Evolutionary conservation across 2,113 vertebrate genomes (phyloP), one percentile per base, ranked within the genome.

Genomic region (Bufo gargarizans): DNA sequence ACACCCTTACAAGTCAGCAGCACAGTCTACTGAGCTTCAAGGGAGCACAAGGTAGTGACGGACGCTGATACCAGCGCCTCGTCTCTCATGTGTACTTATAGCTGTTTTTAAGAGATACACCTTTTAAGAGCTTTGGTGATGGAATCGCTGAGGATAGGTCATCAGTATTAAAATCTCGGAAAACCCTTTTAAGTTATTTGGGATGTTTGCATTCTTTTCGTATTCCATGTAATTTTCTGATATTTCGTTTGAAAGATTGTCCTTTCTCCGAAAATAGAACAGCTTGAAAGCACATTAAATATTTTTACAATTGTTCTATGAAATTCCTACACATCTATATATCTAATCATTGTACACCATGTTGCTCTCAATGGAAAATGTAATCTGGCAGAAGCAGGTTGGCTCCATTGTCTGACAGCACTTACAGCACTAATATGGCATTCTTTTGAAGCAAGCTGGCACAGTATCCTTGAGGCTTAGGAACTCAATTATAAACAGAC

Each of bases 361-460:
- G 49, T 69, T 9, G 13, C 59, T 78, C 47, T 69, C 77, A 65
- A 79, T 86, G 58, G 85, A 86, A 79, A 86, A 86, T 76, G 79
- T 33, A 77, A 43, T 67, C 80, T 86, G 77, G 85, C 77, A 79
- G 49, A 20, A 69, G 1, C 59, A 79, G 56, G 59, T 43, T 49
- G n/a, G 59, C 59, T 79, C 84, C n/a, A 47, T 58, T 61, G 69
- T 58, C 72, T 63, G 20, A 49, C 84, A 85, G 55, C 71, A 76
- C 33, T 85, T 50, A 2, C 17, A 67, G 76, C 22, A 69, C 33
- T 63, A 65, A 61, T 77, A 56, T 86, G 16, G 49, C 76, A 56
- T 86, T 86, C 76, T 49, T 53, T 56, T 79, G 76, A 56, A 20
- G 67, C 61, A 79, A 55, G 49, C 47, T 80, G 61, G 61, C 76